Percentiles rank a stretch among this genome's conserved stretches.
These are phyloP conservation scores for Epinotia ramella DNA, from an alignment of 2,888 invertebrate species.

Conservation along the genomic window DNA sequence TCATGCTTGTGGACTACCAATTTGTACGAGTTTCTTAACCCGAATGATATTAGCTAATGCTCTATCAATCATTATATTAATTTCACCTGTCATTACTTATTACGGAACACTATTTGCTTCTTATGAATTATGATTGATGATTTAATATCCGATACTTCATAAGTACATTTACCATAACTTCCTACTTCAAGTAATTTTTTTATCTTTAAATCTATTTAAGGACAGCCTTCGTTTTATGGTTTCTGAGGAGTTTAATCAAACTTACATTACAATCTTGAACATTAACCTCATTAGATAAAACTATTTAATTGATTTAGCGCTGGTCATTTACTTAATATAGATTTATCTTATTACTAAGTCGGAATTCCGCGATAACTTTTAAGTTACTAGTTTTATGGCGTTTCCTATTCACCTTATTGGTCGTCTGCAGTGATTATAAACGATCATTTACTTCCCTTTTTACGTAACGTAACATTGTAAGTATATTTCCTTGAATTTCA, in stretches of 20 bases:
- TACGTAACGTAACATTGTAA: not conserved
- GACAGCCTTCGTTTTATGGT: conserved; percentile 13
- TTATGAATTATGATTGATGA: conserved; percentile 16
- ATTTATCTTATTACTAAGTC: conserved; percentile 10
- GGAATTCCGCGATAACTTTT: conserved; percentile 46
- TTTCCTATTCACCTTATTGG: conserved; percentile 20
- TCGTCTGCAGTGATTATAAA: conserved; percentile 5
- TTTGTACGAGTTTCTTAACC: not conserved
- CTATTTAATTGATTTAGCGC: conserved; percentile 16
- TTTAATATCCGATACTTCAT: not conserved
- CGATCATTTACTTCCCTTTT: not conserved
- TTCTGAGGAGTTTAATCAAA: conserved; percentile 5
- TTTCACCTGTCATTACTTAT: conserved; percentile 32
- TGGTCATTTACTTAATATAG: conserved; percentile 16
- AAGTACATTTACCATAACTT: not conserved
- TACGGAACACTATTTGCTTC: not conserved
- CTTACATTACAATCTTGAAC: conserved; percentile 11
- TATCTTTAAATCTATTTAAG: not conserved
- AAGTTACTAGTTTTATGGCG: conserved; percentile 42
- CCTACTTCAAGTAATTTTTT: not conserved
- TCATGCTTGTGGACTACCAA: not conserved
- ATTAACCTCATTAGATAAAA: conserved; percentile 21
- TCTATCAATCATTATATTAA: conserved; percentile 34
- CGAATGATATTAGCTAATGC: conserved; percentile 11
- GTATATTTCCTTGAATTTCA: not conserved